phyloP scores from a whole-genome alignment of 2,888 invertebrate genomes.

The Geophilus truncorum region DNA sequence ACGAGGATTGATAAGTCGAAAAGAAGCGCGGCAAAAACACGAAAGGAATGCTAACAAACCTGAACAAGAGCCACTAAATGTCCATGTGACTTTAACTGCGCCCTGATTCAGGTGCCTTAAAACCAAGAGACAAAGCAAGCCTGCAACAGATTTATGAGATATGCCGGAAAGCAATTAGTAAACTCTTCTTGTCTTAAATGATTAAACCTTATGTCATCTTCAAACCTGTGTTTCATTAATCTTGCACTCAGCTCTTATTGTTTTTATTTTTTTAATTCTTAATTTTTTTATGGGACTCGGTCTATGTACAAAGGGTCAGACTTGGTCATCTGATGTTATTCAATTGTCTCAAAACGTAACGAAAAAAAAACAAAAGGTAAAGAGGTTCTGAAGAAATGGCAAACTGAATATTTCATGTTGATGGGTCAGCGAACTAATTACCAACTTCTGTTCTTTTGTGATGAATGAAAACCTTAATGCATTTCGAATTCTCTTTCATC shows the following conservation, averaged over 20 bases:
- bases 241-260: background rate
- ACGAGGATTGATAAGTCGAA: constrained; percentile 19
- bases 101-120: background rate
- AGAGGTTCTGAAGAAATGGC: background rate
- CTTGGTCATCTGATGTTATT: background rate
- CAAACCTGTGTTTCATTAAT: background rate
- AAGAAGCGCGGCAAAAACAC: constrained; percentile 2
- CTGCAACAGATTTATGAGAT: constrained; percentile 8
- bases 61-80: constrained; percentile 9
- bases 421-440: constrained; percentile 2
- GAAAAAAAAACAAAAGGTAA: background rate
- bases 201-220: constrained; percentile 3
- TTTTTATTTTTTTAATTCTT: background rate
- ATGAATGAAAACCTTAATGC: background rate
- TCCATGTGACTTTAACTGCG: background rate
- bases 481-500: background rate
- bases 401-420: constrained; percentile 3
- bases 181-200: constrained; percentile 18
- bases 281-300: background rate
- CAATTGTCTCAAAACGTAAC: background rate
- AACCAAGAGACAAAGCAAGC: background rate
- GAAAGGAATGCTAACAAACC: constrained; percentile 23
- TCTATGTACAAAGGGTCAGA: background rate
- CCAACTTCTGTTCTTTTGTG: background rate
- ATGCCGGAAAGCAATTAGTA: background rate